phyloP scores from a whole-genome alignment of 2,888 invertebrate genomes.

The Allacma fusca region DNA sequence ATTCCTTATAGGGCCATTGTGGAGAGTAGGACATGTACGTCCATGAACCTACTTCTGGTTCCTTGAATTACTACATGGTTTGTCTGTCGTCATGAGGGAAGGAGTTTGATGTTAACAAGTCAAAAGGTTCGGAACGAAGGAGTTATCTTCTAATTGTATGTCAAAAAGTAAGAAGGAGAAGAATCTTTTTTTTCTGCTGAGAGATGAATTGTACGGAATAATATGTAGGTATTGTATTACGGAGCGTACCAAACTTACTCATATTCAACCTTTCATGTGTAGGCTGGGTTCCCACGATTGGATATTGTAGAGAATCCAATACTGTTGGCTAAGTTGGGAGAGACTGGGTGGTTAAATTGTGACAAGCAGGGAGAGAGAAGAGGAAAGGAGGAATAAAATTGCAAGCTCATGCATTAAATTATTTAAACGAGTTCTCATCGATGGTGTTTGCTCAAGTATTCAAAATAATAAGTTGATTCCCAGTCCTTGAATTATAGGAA shows the following conservation, averaged over 20 bases:
- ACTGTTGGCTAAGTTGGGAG: too few relatives aligned
- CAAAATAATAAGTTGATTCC: not conserved
- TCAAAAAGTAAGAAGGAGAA: not conserved
- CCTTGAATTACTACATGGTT: not conserved
- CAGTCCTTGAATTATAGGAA: not conserved
- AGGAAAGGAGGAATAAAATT: not conserved
- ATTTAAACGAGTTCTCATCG: too few relatives aligned
- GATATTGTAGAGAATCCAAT: too few relatives aligned
- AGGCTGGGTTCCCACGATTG: too few relatives aligned
- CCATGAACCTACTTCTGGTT: too few relatives aligned
- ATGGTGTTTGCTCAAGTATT: not conserved
- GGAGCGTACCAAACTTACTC: too few relatives aligned
- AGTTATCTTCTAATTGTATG: slow-evolving; percentile 25
- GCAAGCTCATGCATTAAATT: not conserved
- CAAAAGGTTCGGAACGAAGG: slow-evolving; percentile 24
- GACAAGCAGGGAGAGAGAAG: not conserved
- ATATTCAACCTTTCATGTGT: too few relatives aligned
- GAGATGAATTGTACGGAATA: not conserved
- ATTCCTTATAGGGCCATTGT: too few relatives aligned
- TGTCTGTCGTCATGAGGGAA: not conserved
- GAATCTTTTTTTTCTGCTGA: not conserved
- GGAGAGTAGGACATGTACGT: too few relatives aligned
- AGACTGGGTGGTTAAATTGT: not conserved
- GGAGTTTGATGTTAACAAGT: slow-evolving; percentile 28
- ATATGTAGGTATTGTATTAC: not conserved